Evolutionary conservation across 2,888 invertebrate species (phyloP), one percentile per base, ranked within the genome.

Genomic region (Ischnura elegans): DNA sequence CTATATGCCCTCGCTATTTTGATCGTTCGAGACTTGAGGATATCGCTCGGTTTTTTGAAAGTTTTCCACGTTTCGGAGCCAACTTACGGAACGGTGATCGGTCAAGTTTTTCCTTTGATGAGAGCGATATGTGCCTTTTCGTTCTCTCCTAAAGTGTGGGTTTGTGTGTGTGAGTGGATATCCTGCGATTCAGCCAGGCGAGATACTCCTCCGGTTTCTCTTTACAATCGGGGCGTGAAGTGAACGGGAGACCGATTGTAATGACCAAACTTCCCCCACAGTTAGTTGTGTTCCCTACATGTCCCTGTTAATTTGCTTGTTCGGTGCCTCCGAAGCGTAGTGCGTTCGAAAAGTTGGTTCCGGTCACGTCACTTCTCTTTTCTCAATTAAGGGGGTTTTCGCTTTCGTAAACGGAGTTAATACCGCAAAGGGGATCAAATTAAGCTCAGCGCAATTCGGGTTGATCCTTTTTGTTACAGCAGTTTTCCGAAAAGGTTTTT

Each of bases 181-280:
- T 76, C 76, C 76, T 76, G 76, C 36, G 36, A 76, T 10, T 36
- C 76, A 36, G 36, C 76, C 13, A 76, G 36, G 61, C 86, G 61
- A 43, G 42, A 43, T 90, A 55, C 90, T 66, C 61, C 66, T 90
- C 45, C 6, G 86, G 61, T 90, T 90, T 90, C 90, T 61, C 90
- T 90, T 90, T 51, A n/a, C 66, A 90, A 90, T 90, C 61, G 90
- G 90, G 61, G 90, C 90, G 90, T 90, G 90, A 90, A 90, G 61
- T 43, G 90, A 90, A 90, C 66, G n/a, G 76, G 16, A 51, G 76
- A 36, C 36, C 76, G 76, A 76, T 13, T 36, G 76, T 1, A 76
- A 76, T 76, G 76, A 76, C n/a, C n/a, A n/a, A n/a, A n/a, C n/a
- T 76, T 36, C 76, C 8, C 76, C 36, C 76, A 29, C 76, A 8